phyloP scores from a whole-genome alignment of 1,140 invertebrate species.

The Drosophila pruinosa region DNA sequence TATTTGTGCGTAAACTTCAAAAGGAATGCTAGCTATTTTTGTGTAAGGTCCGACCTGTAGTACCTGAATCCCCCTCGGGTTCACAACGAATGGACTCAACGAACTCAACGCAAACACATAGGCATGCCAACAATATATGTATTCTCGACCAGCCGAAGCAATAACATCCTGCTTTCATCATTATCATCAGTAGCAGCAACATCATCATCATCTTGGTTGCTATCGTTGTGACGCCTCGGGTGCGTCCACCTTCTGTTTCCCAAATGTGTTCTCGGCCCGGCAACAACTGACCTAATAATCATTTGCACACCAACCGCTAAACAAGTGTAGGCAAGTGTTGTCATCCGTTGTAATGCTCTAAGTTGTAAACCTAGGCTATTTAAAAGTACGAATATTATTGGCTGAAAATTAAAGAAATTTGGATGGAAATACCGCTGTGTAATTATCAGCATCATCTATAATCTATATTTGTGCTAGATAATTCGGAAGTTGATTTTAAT shows the following conservation, averaged over 20 bases:
- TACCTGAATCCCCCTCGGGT: slow-evolving; percentile 29
- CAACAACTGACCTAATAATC: slow-evolving; percentile 74
- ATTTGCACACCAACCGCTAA: slow-evolving; percentile 51
- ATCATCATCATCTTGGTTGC: slow-evolving; percentile 4
- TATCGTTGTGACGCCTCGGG: background rate
- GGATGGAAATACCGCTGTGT: too few species aligned
- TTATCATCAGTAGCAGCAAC: slow-evolving; percentile 17
- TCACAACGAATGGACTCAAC: too few species aligned
- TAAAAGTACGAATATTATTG: too few species aligned
- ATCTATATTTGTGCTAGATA: too few species aligned
- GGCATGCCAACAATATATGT: slow-evolving; percentile 32
- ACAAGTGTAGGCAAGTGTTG: slow-evolving; percentile 29
- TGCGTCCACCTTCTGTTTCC: background rate
- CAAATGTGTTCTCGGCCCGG: slow-evolving; percentile 8
- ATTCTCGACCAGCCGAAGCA: slow-evolving; percentile 34
- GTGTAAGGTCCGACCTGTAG: slow-evolving; percentile 49
- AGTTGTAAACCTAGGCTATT: background rate
- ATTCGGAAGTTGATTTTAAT: background rate
- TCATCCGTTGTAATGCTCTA: slow-evolving; percentile 15
- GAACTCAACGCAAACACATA: background rate
- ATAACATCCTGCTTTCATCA: slow-evolving; percentile 39
- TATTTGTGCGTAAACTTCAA: slow-evolving; percentile 82
- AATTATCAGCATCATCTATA: too few species aligned
- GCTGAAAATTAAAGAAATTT: too few species aligned
- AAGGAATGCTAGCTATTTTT: slow-evolving; percentile 78